A percentile compares a stretch with the other conserved stretches of the same genome.
Conservation (phyloP, 2,113 vertebrate genomes). For the Platanista minor region DNA sequence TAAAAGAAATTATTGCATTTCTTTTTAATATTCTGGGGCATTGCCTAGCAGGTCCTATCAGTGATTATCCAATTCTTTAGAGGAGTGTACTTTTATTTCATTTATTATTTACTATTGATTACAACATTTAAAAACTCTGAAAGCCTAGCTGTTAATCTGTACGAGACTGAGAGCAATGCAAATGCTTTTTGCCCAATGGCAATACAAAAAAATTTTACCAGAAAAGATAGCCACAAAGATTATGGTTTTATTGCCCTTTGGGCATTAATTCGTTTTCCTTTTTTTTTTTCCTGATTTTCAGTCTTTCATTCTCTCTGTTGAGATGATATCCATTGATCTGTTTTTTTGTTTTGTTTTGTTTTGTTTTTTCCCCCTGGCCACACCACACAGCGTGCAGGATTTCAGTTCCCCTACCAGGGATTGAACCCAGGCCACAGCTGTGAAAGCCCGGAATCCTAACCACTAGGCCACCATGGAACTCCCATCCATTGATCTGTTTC, state of each 20-base stretch:
- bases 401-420: not conserved
- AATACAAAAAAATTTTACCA: not conserved
- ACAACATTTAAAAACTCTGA: not conserved
- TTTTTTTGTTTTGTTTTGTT: no score
- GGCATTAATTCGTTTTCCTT: not conserved
- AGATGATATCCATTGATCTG: not conserved
- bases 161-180: not conserved
- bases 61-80: not conserved
- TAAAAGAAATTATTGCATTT: not conserved
- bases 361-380: no score
- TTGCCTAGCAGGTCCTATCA: not conserved
- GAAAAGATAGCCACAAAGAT: not conserved
- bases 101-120: not conserved
- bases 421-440: not conserved
- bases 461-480: not conserved
- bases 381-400: not conserved
- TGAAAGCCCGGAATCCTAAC: not conserved
- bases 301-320: not conserved
- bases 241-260: not conserved
- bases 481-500: not conserved
- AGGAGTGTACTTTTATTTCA: not conserved
- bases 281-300: not conserved
- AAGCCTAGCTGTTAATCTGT: not conserved
- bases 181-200: not conserved
- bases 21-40: not conserved